These are phyloP conservation scores for Cynopterus sphinx DNA, from an alignment of 2,797 vertebrate genomes.

Conservation along the genomic window DNA sequence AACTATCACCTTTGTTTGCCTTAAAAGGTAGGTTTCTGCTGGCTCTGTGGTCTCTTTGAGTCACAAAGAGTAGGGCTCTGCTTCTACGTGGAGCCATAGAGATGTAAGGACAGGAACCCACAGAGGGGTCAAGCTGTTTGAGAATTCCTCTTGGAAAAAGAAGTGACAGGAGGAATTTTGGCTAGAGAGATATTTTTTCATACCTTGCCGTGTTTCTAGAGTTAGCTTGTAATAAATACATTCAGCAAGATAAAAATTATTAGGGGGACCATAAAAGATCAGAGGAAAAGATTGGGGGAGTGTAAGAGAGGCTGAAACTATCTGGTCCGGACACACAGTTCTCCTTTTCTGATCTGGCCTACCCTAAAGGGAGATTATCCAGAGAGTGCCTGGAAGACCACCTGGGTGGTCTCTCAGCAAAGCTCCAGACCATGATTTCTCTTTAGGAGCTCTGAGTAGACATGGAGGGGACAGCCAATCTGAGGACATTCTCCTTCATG, in stretches of 20 bases:
- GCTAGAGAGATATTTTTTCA: not conserved
- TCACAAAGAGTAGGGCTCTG: not conserved
- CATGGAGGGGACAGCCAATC: not conserved
- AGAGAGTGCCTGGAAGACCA: not conserved
- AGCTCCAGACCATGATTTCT: not conserved
- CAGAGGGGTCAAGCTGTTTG: not conserved
- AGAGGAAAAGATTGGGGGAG: not conserved
- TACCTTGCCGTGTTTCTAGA: not conserved
- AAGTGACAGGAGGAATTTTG: not conserved
- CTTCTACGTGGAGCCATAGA: not conserved
- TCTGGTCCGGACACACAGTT: not conserved
- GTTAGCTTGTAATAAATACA: not conserved
- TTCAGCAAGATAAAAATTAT: not conserved
- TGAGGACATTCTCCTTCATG: not conserved
- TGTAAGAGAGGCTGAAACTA: not conserved
- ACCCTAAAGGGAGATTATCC: not conserved
- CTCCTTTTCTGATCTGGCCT: not conserved
- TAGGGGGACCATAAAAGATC: not conserved
- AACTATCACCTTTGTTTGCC: not conserved
- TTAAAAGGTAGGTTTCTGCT: constrained; percentile 18
- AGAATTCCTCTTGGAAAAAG: not conserved
- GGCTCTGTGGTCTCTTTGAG: not conserved
- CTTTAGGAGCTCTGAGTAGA: not conserved
- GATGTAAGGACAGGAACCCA: not conserved
- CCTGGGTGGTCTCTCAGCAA: not conserved